Base-by-base conservation (phyloP, 1,140 invertebrate species). In the Zaprionus lachaisei region DNA sequence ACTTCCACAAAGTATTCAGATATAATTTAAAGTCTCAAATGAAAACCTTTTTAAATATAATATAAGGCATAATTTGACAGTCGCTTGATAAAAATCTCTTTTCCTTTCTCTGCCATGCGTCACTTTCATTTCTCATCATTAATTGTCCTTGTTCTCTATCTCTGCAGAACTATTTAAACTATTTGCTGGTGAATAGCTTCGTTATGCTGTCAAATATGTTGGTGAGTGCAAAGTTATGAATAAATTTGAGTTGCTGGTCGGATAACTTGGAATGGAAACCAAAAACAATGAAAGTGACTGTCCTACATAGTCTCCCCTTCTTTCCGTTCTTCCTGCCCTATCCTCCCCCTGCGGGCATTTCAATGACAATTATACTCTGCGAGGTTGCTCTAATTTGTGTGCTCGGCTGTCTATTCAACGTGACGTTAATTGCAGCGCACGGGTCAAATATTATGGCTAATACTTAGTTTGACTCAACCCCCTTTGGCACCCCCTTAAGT, bases 381-480 rank as follows among this genome's bases (percentile, higher is more conserved):
- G 66, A 47, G 57, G 41, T 22, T 63, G 66, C 77, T 79, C 77
- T 72, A 87, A 89, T 87, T 87, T 72, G 80, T 73, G 75, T 80
- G 83, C n/a, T 17, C 41, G n/a, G 41, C 66, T 83, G 83, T 89
- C 80, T 78, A 65, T 89, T 80, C 87, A 72, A 61, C 62, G 70
- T 72, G 84, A 84, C 84, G 85, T 89, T 87, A 87, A 87, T 87
- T 89, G 83, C 85, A 89, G 81, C 62, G 68, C 84, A 73, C 68
- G 78, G 83, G 84, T 87, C 83, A 87, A 87, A 87, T 89, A 87
- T 81, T 89, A 81, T 84, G 74, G 79, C 74, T 84, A 86, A 83
- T 89, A 65, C 80, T 44, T 58, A 66, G 47, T 51, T 51, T 51
- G 20, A 3, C 38, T 12, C 24, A 2, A 47, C 51, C 37, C 62